phyloP scores from a whole-genome alignment of 2,797 vertebrate species.

The Trachurus trachurus region DNA sequence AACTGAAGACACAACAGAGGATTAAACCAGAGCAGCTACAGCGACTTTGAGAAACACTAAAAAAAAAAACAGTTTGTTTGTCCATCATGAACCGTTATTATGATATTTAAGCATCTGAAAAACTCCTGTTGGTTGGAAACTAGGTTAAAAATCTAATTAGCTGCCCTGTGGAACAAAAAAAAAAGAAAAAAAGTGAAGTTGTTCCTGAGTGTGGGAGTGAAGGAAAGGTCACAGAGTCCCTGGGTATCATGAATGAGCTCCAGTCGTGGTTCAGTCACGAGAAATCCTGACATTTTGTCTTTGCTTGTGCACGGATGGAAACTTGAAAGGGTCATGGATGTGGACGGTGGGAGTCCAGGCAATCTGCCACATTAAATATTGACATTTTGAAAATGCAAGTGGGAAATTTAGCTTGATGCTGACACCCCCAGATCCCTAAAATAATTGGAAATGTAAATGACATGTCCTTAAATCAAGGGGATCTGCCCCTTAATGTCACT shows the following conservation, averaged over 20 bases:
- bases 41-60: not conserved
- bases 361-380: not conserved
- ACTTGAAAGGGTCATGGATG: not conserved
- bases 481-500: no score
- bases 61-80: not conserved
- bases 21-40: conserved; percentile 9
- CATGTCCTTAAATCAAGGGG: no score
- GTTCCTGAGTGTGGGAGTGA: conserved; percentile 20
- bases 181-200: not conserved
- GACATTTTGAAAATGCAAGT: not conserved
- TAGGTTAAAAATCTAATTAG: not conserved
- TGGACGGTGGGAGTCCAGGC: not conserved
- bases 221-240: conserved; percentile 38
- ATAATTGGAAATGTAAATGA: no score
- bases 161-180: no score
- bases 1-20: conserved; percentile 3
- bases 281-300: conserved; percentile 14
- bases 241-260: conserved; percentile 11
- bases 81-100: not conserved
- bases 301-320: conserved; percentile 1
- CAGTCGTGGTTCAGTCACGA: conserved; percentile 38
- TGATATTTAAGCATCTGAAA: not conserved
- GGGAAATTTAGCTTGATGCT: not conserved
- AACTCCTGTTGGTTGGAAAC: not conserved
- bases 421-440: not conserved